phyloP scores from a whole-genome alignment of 2,888 invertebrate species.

The Zonitis immaculata region DNA sequence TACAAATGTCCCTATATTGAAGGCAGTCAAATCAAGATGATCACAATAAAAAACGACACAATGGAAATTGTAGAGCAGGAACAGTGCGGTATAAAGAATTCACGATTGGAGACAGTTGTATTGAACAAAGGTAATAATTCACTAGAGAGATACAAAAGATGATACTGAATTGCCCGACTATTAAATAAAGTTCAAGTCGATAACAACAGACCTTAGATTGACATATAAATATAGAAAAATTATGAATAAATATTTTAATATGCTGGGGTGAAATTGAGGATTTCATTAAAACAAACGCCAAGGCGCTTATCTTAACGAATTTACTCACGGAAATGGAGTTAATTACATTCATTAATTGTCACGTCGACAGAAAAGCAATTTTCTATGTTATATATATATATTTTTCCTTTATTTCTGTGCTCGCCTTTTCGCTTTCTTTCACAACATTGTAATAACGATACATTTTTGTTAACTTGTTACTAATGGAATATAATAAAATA shows the following conservation, averaged over 20 bases:
- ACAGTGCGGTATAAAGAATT: not conserved
- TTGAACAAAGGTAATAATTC: constrained; percentile 18
- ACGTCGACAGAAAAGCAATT: constrained; percentile 24
- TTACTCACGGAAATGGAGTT: constrained; percentile 18
- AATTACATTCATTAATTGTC: constrained; percentile 28
- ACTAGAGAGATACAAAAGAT: constrained; percentile 12
- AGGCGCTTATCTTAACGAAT: not conserved
- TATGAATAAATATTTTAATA: no score
- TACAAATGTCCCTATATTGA: constrained; percentile 13
- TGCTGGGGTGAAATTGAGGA: no score
- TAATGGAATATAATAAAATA: no score
- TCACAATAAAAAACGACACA: not conserved
- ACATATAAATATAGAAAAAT: no score
- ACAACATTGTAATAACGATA: constrained; percentile 13
- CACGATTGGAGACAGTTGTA: not conserved
- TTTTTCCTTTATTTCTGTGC: constrained; percentile 22
- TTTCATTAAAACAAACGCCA: no score
- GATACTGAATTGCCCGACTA: constrained; percentile 8
- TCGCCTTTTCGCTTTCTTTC: not conserved
- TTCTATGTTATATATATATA: constrained; percentile 29
- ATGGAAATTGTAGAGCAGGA: constrained; percentile 4
- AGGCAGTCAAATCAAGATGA: not conserved
- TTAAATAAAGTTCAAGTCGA: constrained; percentile 2
- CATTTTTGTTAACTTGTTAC: constrained; percentile 2
- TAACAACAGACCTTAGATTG: not conserved